Evolutionary conservation across 1,140 invertebrate species (phyloP), one percentile per base, ranked within the genome.

Genomic region (Pseudomyrmex flavicornis): DNA sequence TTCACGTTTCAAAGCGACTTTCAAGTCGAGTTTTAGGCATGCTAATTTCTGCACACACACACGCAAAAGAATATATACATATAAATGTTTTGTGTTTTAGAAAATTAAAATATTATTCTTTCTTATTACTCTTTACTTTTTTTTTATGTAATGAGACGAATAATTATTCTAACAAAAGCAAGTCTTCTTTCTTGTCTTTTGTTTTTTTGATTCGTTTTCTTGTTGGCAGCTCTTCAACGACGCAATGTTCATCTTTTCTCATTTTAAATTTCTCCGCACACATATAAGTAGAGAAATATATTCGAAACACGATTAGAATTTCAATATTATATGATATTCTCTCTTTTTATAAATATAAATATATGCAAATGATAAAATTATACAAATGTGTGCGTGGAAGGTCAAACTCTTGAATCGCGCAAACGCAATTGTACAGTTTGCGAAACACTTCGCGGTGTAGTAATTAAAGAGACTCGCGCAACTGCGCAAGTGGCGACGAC

Each of bases 11-110:
- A 80, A 80, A 80, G 76, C 44, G 44, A 72, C 76, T 72, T 72
- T 80, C 66, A 59, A 80, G 76, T 80, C 76, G 20, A 80, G 72
- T 80, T 80, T 80, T 80, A 80, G 61, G 72, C 76, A 80, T 80
- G 76, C 54, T 80, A 80, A 80, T 80, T 80, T 59, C 72, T 52
- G 59, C 35, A 61, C 54, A 56, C 59, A 70, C 76, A 70, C 26
- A 26, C 26, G 0, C 26, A 26, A 2, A 26, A 66, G n/a, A 80
- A 61, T 80, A 59, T 61, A 56, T 22, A 46, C 15, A 10, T 20
- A 20, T 80, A 70, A 61, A 80, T 69, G 22, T 20, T 56, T 44
- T 69, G 35, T 46, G 2, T 20, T 7, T 26, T 46, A 26, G 22
- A 10, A 20, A 59, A 44, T 80, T 59, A 26, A 59, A 58, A 2